Conservation (phyloP, 2,888 invertebrate species). For the Caenorhabditis japonica region DNA sequence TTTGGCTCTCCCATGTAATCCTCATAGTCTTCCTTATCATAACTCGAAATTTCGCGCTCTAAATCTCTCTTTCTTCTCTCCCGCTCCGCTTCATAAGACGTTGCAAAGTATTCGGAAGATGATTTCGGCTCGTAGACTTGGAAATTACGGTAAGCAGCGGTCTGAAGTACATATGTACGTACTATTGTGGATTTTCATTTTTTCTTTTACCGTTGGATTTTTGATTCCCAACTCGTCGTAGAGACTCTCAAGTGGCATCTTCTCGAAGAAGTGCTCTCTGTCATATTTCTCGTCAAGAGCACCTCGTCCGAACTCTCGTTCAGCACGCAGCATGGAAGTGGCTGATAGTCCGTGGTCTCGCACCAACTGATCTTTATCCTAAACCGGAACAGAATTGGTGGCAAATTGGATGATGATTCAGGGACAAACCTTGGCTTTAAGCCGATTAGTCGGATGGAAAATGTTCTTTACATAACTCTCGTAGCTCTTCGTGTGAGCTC, state of each 20-base stretch:
- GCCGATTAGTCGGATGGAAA: slow-evolving; percentile 64
- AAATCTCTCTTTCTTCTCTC: slow-evolving; percentile 48
- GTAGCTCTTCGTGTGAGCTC: slow-evolving; percentile 68
- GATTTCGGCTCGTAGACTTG: slow-evolving; percentile 75
- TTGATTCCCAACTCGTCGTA: slow-evolving; percentile 69
- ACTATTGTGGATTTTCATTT: neutral
- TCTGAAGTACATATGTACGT: slow-evolving; percentile 23
- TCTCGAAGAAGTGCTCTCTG: slow-evolving; percentile 62
- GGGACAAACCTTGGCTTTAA: slow-evolving; percentile 34
- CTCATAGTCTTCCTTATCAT: slow-evolving; percentile 39
- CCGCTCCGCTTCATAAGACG: slow-evolving; percentile 50
- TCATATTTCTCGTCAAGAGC: slow-evolving; percentile 69
- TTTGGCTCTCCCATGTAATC: slow-evolving; percentile 27
- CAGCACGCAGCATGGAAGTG: slow-evolving; percentile 69
- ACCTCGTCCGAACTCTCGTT: slow-evolving; percentile 67
- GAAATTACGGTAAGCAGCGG: slow-evolving; percentile 60
- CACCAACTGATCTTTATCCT: slow-evolving; percentile 57
- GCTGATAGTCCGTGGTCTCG: slow-evolving; percentile 67
- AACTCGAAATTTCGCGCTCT: slow-evolving; percentile 27
- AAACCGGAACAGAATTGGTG: slow-evolving; percentile 3
- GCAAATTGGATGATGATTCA: neutral
- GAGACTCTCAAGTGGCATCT: slow-evolving; percentile 68
- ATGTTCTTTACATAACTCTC: slow-evolving; percentile 72
- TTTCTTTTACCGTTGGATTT: slow-evolving; percentile 39
- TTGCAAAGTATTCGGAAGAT: slow-evolving; percentile 72